Evolutionary conservation across 2,113 vertebrate species (phyloP), one percentile per base, ranked within the genome.

Genomic region (Vidua chalybeata): DNA sequence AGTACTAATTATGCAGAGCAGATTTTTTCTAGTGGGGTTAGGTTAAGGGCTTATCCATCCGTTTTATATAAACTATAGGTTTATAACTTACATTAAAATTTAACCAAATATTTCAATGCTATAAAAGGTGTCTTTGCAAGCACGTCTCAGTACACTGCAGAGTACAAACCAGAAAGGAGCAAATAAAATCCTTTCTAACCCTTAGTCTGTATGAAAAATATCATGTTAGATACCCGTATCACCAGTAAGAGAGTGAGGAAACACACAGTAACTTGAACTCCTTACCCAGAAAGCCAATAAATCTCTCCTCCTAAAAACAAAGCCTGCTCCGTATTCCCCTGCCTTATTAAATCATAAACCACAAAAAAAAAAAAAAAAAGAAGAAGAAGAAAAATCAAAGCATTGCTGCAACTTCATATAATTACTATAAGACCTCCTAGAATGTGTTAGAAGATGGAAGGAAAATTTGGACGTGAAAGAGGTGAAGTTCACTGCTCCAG

Each of bases 271-370:
- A 81, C 89, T 52, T 3, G 2, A 88, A 62, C 39, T 43, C 37
- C 49, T 45, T 82, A 15, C 68, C 31, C 58, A 94, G 24, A 87
- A 92, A 84, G 62, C 77, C 10, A 93, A 43, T 85, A 96, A 91
- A 95, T 48, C 41, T 93, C 64, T 90, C 51, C 62, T 89, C 55
- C 85, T 87, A 75, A 95, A 91, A 91, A 48, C 64, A 90, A 85
- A 93, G 31, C 27, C 37, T 3, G 1, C 35, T 93, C 80, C 73
- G 46, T 33, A 18, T 90, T 93, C 71, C 84, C 43, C 56, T 64
- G 39, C 39, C 23, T 94, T 82, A 87, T 68, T 95, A 90, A 92
- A 92, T 86, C 69, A 93, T 66, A 92, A 95, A 74, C 37, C 15
- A 83, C 69, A 62, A 75, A 28, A 87, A 26, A 79, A 19, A 10